Percentiles rank a stretch among this genome's conserved stretches.
Evolutionary conservation across 2,888 invertebrate genomes (phyloP).

Genomic region (Caenorhabditis sp.): DNA sequence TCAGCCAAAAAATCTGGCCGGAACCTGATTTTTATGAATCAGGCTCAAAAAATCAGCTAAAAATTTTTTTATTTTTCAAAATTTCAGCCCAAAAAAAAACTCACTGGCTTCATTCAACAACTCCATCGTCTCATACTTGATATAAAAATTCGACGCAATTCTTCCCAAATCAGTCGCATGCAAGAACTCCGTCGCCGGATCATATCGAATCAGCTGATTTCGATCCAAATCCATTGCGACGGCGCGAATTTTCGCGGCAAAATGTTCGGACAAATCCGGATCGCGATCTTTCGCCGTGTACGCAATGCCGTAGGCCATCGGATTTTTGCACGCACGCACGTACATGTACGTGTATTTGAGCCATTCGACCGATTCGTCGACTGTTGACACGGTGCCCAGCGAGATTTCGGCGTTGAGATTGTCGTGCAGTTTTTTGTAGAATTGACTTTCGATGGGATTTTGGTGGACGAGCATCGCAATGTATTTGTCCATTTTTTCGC

Average conservation of each 20-base stretch:
- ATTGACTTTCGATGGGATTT: constrained; percentile 97
- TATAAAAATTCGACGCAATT: constrained; percentile 96
- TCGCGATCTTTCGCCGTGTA: constrained; percentile 76
- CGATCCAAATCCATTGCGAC: constrained; percentile 88
- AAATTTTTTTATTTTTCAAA: too few relatives aligned
- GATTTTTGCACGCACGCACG: constrained; percentile 91
- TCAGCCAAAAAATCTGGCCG: too few relatives aligned
- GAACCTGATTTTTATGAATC: too few relatives aligned
- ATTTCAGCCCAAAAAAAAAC: too few relatives aligned
- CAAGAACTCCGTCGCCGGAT: constrained; percentile 74
- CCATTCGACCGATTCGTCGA: constrained; percentile 97
- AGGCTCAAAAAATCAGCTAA: too few relatives aligned
- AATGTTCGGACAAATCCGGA: constrained; percentile 81
- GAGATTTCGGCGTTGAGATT: constrained; percentile 95
- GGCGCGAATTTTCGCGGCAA: constrained; percentile 81
- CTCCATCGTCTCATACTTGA: constrained; percentile 93
- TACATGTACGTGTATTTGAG: constrained; percentile 94
- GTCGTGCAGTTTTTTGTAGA: constrained; percentile 87
- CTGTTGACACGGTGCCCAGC: constrained; percentile 86
- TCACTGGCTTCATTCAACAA: constrained; percentile 54
- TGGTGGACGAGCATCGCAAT: constrained; percentile 91
- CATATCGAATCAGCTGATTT: constrained; percentile 91
- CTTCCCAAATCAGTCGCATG: constrained; percentile 82
- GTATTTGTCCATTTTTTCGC: constrained; percentile 88
- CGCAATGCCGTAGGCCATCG: constrained; percentile 80